Evolutionary conservation across 2,888 invertebrate genomes (phyloP).

Genomic region (Horisme vitalbata): DNA sequence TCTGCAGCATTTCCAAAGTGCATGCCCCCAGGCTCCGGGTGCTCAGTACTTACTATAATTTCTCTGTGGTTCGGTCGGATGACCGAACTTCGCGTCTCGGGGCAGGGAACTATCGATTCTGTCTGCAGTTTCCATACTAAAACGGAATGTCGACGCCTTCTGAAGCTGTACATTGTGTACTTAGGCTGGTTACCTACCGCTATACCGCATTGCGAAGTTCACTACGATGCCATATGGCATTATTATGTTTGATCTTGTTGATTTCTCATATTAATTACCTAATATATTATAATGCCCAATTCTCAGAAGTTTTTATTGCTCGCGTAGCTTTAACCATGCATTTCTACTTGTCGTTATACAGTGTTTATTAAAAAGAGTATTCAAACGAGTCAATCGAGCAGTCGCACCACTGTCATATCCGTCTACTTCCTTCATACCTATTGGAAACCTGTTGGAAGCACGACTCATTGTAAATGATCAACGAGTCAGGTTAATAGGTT

Average conservation of each 20-base stretch:
- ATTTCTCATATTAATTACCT: constrained; percentile 33
- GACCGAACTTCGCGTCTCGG: constrained; percentile 33
- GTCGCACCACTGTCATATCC: no score
- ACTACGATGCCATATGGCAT: constrained; percentile 61
- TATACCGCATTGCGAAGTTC: constrained; percentile 56
- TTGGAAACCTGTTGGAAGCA: no score
- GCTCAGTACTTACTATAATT: not conserved
- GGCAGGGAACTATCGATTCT: constrained; percentile 70
- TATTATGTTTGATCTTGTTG: constrained; percentile 53
- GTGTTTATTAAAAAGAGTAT: no score
- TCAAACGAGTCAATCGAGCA: no score
- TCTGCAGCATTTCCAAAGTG: constrained; percentile 51
- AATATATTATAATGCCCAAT: no score
- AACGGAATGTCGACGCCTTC: constrained; percentile 57
- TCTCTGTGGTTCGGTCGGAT: constrained; percentile 48
- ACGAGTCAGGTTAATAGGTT: no score
- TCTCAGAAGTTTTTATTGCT: no score
- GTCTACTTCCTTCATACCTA: no score
- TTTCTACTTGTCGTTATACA: no score
- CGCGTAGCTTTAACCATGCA: no score
- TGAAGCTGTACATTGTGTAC: constrained; percentile 36
- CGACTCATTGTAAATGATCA: no score
- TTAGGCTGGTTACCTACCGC: no score
- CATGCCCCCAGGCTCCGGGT: constrained; percentile 38
- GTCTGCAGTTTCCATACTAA: constrained; percentile 68